Conservation (phyloP, 2,797 vertebrate genomes). For the Sparidentex hasta region DNA sequence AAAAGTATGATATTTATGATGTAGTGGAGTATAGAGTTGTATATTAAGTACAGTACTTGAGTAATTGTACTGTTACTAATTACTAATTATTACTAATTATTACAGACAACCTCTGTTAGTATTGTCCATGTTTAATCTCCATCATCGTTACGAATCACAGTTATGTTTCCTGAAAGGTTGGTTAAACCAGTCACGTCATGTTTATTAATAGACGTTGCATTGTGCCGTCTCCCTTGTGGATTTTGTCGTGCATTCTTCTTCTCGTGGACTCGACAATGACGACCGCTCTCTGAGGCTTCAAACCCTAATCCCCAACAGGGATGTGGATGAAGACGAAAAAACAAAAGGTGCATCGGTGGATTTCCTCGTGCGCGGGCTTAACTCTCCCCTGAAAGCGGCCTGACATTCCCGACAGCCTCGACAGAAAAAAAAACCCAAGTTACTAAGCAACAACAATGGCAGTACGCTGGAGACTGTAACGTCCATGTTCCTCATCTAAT, state of each 20-base stretch:
- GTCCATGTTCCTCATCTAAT: conserved; percentile 49
- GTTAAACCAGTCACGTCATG: not conserved
- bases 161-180: conserved; percentile 24
- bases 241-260: conserved; percentile 1
- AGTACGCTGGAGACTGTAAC: conserved; percentile 15
- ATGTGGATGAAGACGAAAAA: conserved; percentile 40
- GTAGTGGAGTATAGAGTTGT: no score
- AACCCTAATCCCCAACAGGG: conserved; percentile 46
- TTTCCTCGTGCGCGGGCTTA: conserved; percentile 59
- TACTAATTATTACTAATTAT: no score
- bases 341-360: conserved; percentile 55
- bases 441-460: conserved; percentile 63
- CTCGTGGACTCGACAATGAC: conserved; percentile 20
- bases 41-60: no score
- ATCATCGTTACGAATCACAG: not conserved
- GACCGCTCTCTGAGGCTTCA: not conserved
- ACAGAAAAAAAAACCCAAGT: conserved; percentile 38
- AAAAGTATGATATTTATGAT: no score
- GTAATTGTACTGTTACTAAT: no score
- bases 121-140: not conserved
- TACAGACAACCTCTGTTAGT: not conserved
- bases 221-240: not conserved
- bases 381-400: conserved; percentile 40
- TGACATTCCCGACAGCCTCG: conserved; percentile 36
- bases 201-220: conserved; percentile 10